Percentiles rank a stretch among this genome's conserved stretches.
Evolutionary conservation across 2,113 vertebrate genomes (phyloP).

Genomic region (Poecile atricapillus): DNA sequence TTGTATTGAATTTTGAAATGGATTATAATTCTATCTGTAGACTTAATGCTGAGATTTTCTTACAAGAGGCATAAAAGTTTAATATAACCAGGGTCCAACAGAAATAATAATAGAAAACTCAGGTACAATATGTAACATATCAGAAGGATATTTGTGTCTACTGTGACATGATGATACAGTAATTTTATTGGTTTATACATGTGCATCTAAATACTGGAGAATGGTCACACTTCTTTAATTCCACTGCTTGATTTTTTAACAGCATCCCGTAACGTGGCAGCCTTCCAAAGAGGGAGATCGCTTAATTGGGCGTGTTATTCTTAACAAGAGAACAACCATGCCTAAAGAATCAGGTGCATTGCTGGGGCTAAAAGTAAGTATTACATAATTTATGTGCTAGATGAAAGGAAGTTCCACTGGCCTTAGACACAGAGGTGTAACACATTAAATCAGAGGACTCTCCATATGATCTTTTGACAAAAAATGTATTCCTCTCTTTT

Average conservation of each 20-base stretch:
- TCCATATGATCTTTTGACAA: background rate
- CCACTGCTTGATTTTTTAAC: background rate
- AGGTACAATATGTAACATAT: background rate
- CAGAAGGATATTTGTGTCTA: background rate
- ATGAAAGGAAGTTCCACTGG: background rate
- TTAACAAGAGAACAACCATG: conserved; percentile 96
- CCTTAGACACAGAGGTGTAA: background rate
- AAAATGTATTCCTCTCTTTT: background rate
- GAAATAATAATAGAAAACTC: background rate
- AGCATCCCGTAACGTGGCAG: conserved; percentile 98
- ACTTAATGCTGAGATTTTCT: background rate
- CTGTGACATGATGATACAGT: background rate
- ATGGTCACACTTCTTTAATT: background rate
- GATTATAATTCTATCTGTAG: background rate
- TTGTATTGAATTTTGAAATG: background rate
- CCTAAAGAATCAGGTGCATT: conserved; percentile 94
- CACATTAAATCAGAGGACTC: background rate
- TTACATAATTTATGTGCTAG: background rate
- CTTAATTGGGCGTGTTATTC: conserved; percentile 94
- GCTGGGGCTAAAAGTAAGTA: conserved; percentile 91
- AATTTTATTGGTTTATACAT: background rate
- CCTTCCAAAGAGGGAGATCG: conserved; percentile 98
- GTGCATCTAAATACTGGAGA: background rate
- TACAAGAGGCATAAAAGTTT: background rate
- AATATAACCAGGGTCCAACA: background rate